Base-by-base conservation (phyloP, 2,797 vertebrate genomes). In the Microhierax caerulescens region DNA sequence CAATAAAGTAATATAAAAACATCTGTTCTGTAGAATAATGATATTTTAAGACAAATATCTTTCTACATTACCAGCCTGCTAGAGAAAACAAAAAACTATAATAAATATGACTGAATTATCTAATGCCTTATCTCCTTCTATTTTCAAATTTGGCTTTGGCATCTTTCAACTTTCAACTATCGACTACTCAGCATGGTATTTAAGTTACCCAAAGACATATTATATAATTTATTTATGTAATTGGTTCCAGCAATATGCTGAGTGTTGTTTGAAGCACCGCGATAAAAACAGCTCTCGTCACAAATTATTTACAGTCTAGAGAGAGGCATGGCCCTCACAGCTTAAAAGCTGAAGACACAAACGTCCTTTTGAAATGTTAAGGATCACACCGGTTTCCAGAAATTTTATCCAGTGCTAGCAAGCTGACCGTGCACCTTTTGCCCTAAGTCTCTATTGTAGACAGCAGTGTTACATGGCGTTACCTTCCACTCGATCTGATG, bases 201-300 rank as follows among this genome's bases (percentile, higher is more conserved):
- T 83, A 76, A 95, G 61, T 83, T 91, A 93, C 34, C 61, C 72
- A 67, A 93, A 92, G 75, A 70, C 36, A 21, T 77, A 87, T 95
- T 94, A 96, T 89, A 92, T 95, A 93, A 97, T 95, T 93, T 92
- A 93, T 95, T 97, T 96, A 95, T 95, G 59, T 87, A 86, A 79
- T 85, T 83, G 27, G 48, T 94, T 95, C 84, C 86, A 93, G 75
- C 74, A 80, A 80, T 91, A 93, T 61, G 78, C 84, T 91, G 94
- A 94, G 94, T 91, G 95, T 92, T 96, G 92, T 94, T 94, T 96
- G 90, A 97, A 97, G 74, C 72, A 61, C 20, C 32, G 88, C 47
- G 92, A 96, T 85, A 96, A 95, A 95, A 94, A 91, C 84, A 93
- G 88, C 83, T 54, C 94, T 95, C 1, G 0, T 14, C 4, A 12